These are phyloP conservation scores for Rhegmatorhina hoffmannsi DNA, from an alignment of 2,113 vertebrate species.

Conservation along the genomic window DNA sequence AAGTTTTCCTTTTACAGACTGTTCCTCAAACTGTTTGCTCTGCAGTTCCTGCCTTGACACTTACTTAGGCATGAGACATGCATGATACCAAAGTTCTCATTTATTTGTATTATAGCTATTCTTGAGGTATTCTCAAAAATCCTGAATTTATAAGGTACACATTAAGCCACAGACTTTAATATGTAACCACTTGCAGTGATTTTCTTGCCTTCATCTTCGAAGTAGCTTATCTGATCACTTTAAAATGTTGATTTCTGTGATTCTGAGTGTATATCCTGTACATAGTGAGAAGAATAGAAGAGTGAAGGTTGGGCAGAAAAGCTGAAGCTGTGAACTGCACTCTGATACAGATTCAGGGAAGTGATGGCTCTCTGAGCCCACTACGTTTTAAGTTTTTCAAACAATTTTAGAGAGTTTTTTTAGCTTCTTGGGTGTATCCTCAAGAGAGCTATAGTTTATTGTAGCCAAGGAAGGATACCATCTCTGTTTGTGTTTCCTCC, in stretches of 20 bases:
- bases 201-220: background rate
- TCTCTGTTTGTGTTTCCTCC: background rate
- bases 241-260: background rate
- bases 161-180: background rate
- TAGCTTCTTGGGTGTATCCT: background rate
- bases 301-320: background rate
- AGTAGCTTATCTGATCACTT: background rate
- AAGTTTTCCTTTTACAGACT: background rate
- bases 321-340: background rate
- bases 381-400: background rate
- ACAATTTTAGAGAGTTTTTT: background rate
- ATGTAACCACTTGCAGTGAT: background rate
- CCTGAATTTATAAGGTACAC: background rate
- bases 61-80: background rate
- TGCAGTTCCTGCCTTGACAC: background rate
- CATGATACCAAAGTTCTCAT: background rate
- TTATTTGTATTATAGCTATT: background rate
- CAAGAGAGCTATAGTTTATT: background rate
- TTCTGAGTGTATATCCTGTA: background rate
- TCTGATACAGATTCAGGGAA: background rate
- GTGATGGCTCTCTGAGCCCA: background rate
- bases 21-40: background rate
- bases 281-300: background rate
- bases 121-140: background rate
- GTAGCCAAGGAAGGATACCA: background rate